These are phyloP conservation scores for Triops cancriformis DNA, from an alignment of 1,140 invertebrate species.

Conservation along the genomic window DNA sequence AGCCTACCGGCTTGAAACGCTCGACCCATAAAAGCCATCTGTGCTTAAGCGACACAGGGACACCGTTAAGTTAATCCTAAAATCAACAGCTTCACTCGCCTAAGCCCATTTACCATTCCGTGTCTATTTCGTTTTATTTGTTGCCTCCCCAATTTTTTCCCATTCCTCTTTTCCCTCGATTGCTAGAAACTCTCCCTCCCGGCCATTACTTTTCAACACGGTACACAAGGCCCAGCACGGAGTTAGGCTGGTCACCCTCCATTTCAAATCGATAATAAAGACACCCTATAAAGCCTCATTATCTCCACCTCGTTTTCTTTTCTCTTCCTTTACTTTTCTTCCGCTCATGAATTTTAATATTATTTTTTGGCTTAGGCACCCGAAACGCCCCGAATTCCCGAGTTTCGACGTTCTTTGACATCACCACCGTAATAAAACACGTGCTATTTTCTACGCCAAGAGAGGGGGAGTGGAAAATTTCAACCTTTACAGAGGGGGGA, in stretches of 20 bases:
- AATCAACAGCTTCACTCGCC: not conserved
- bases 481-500: not conserved
- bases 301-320: not conserved
- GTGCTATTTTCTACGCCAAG: not conserved
- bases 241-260: not conserved
- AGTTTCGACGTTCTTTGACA: not conserved
- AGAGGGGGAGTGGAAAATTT: not conserved
- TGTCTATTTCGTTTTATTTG: not conserved
- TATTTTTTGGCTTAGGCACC: not conserved
- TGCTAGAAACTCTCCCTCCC: not conserved
- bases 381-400: not conserved
- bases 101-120: slow-evolving; percentile 5
- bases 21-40: slow-evolving; percentile 3
- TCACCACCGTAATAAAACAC: not conserved
- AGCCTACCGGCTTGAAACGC: not conserved
- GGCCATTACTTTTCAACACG: not conserved
- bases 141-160: not conserved
- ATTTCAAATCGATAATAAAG: slow-evolving; percentile 10
- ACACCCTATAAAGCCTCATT: slow-evolving; percentile 10
- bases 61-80: slow-evolving; percentile 7
- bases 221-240: not conserved
- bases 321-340: not conserved
- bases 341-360: slow-evolving; percentile 4
- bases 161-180: not conserved
- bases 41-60: not conserved